A percentile compares a stretch with the other conserved stretches of the same genome.
Conservation (phyloP, 2,113 vertebrate genomes). For the Accipiter virgatus region DNA sequence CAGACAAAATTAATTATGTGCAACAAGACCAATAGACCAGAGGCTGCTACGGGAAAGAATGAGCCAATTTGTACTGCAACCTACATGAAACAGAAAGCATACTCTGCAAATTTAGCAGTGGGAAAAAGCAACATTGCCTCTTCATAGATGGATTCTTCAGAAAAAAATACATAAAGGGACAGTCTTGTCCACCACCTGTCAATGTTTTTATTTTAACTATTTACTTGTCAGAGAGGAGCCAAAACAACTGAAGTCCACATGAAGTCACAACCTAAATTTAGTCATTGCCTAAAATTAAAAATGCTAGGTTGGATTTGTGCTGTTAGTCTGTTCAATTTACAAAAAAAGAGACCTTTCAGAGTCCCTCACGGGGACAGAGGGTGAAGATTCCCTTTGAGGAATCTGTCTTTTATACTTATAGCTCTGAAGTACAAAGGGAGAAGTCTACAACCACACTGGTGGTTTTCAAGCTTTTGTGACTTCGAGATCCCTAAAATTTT, state of each 20-base stretch:
- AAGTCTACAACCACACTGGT: not conserved
- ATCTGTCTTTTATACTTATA: not conserved
- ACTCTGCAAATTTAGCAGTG: not conserved
- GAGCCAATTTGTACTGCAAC: not conserved
- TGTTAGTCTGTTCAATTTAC: not conserved
- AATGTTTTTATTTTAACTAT: not conserved
- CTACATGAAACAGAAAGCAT: constrained; percentile 2
- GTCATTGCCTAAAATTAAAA: not conserved
- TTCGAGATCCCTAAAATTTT: not conserved
- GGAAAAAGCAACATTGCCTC: not conserved
- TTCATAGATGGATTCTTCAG: not conserved
- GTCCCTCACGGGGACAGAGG: not conserved
- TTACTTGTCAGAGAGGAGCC: not conserved
- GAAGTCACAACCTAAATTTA: not conserved
- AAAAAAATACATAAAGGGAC: not conserved
- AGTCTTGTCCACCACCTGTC: not conserved
- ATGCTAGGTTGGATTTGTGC: not conserved
- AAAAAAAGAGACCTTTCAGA: not conserved
- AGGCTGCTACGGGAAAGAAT: not conserved
- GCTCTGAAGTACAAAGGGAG: not conserved
- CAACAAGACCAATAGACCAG: not conserved
- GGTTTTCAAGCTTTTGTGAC: not conserved
- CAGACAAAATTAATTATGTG: constrained; percentile 5
- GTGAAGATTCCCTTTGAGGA: not conserved
- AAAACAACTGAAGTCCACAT: not conserved